Evolutionary conservation across 2,888 invertebrate species (phyloP).

Genomic region (Vandiemenella viatica): DNA sequence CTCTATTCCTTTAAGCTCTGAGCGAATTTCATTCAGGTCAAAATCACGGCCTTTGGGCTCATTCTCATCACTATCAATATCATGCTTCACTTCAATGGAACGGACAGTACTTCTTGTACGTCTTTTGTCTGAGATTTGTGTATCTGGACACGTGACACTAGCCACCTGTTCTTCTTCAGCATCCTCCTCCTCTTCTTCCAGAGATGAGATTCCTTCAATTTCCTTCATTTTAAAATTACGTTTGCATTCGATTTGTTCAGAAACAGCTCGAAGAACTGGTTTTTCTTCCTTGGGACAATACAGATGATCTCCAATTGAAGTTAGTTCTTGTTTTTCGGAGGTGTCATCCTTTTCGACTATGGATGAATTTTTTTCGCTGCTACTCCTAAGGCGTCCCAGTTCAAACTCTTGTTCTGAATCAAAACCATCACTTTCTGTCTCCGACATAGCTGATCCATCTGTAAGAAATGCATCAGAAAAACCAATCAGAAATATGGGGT

Average conservation of each 20-base stretch:
- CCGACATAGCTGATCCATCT: conserved; percentile 16
- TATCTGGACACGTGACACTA: too few relatives aligned
- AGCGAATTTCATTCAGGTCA: conserved; percentile 70
- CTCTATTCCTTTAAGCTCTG: conserved; percentile 66
- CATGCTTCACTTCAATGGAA: conserved; percentile 3
- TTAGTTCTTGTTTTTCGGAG: conserved; percentile 3
- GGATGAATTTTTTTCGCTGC: conserved; percentile 3
- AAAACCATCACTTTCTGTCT: conserved; percentile 20
- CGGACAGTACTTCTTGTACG: not conserved
- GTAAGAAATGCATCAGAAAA: too few relatives aligned
- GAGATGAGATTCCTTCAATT: not conserved
- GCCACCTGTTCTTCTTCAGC: too few relatives aligned
- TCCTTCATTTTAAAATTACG: not conserved
- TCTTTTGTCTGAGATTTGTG: too few relatives aligned
- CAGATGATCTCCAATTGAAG: not conserved
- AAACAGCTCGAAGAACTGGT: not conserved
- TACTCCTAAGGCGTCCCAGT: conserved; percentile 13
- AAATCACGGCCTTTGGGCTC: conserved; percentile 55
- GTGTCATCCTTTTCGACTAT: not conserved
- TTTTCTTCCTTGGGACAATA: conserved; percentile 1
- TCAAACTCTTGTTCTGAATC: conserved; percentile 15
- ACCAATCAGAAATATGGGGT: too few relatives aligned
- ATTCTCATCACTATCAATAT: conserved; percentile 33
- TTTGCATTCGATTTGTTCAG: too few relatives aligned
- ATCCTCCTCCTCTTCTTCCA: not conserved